phyloP scores from a whole-genome alignment of 2,797 vertebrate species.

The Propithecus perrieri region DNA sequence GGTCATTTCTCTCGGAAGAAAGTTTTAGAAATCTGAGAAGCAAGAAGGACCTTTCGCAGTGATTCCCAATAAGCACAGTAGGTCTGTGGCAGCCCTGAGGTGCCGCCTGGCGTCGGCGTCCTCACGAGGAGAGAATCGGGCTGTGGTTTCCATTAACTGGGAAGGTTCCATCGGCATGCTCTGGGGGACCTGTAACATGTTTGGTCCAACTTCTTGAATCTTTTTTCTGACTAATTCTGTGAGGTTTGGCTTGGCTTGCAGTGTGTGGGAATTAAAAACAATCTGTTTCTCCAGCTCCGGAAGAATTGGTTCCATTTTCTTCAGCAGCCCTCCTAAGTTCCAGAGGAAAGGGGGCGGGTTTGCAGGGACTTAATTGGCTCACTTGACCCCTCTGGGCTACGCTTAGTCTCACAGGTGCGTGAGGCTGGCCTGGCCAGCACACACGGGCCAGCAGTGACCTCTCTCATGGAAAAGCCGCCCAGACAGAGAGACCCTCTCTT shows the following conservation, averaged over 20 bases:
- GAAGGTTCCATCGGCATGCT: slow-evolving; percentile 20
- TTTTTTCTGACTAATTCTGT: background rate
- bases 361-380: slow-evolving; percentile 32
- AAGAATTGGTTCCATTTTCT: background rate
- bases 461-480: background rate
- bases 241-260: slow-evolving; percentile 11
- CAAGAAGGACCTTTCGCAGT: background rate
- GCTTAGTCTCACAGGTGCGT: background rate
- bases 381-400: background rate
- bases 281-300: background rate
- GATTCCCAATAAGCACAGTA: background rate
- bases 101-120: fast-evolving
- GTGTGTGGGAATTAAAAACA: background rate
- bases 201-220: background rate
- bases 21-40: background rate
- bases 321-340: background rate
- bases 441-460: background rate
- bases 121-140: background rate
- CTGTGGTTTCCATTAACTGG: slow-evolving; percentile 23
- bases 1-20: background rate
- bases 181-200: background rate
- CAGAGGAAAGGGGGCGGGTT: slow-evolving; percentile 37
- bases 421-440: background rate
- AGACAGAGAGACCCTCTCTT: slow-evolving; percentile 11
- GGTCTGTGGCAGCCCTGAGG: background rate